Base-by-base conservation (phyloP, 2,888 invertebrate genomes). In the Tetropium fuscum region DNA sequence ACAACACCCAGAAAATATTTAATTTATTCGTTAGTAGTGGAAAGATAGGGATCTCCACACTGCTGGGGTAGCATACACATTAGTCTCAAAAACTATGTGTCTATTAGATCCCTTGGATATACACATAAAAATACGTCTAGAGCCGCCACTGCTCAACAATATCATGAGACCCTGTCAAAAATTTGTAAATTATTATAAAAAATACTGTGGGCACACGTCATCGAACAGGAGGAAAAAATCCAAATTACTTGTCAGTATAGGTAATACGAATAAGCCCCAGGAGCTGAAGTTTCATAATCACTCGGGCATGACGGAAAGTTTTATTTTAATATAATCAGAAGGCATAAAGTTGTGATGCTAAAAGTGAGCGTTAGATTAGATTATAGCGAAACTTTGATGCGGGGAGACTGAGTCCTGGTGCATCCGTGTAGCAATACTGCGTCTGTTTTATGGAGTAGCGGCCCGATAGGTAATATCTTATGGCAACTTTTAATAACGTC, bases 401-500 rank as follows among this genome's bases (percentile, higher is more conserved):
- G 61, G 66, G 60, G 44, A 43, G 55, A 47, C 45, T n/a, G n/a
- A n/a, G 40, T 51, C 53, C 47, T 55, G 62, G 45, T 57, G 54
- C 58, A 55, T 55, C 51, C 27, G 40, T n/a, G 54, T 53, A 61
- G 70, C 71, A 71, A 74, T 76, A 74, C 70, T 73, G 74, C 73
- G 72, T 73, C 72, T 73, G 68, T 64, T 76, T 76, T 75, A 75
- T 74, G 64, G 69, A 71, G 70, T 69, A 70, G 68, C 71, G 61
- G 66, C 65, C n/a, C 69, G 69, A 74, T 74, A 73, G 73, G 70
- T 74, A 74, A 74, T 73, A 74, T 74, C 75, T 74, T 71, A 61
- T 61, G 67, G 60, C 71, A 75, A 76, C 71, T 78, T 78, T 75
- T 78, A 77, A 77, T 77, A 78, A 77, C 73, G 74, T 73, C 72